Base-by-base conservation (phyloP, 1,140 invertebrate species). In the Hestina assimilis region DNA sequence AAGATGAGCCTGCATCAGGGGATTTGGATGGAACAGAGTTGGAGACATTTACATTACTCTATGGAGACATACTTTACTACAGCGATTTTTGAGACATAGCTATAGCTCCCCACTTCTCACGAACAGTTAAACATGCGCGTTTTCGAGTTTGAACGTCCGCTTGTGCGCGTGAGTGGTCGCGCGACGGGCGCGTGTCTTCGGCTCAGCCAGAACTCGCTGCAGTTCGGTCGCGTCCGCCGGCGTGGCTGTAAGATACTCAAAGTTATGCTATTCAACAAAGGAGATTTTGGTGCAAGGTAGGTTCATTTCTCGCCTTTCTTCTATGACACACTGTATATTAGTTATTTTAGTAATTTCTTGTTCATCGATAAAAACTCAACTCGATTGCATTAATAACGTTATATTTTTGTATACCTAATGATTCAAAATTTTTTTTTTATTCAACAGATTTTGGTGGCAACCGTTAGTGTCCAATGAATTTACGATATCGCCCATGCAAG, bases 261-360 rank as follows among this genome's bases (percentile, higher is more conserved):
- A 65, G 78, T 87, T 2, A 84, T 86, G 81, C 58, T 87, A 9
- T 48, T 70, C 9, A 87, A 87, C 54, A 79, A 83, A 46, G 83
- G 84, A 6, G 80, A 86, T 43, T 83, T 80, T 65, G 77, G 77
- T 11, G 66, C 84, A 20, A 78, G 80, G 84, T 46, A 46, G 6
- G 17, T 40, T 53, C 26, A 38, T 52, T 41, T 50, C 4, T 15
- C 4, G 3, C 15, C 8, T 29, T 28, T 9, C 8, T 20, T 12
- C 8, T 29, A 29, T 29, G 8, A 29, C 28, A 29, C 2, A 29
- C 2, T 29, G n/a, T n/a, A n/a, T n/a, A n/a, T n/a, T n/a, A n/a
- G n/a, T n/a, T n/a, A n/a, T n/a, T n/a, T n/a, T n/a, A n/a, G n/a
- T n/a, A n/a, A n/a, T n/a, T n/a, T n/a, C n/a, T n/a, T n/a, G n/a